These are phyloP conservation scores for Cremastinae sp. DNA, from an alignment of 2,888 invertebrate genomes.

Conservation along the genomic window DNA sequence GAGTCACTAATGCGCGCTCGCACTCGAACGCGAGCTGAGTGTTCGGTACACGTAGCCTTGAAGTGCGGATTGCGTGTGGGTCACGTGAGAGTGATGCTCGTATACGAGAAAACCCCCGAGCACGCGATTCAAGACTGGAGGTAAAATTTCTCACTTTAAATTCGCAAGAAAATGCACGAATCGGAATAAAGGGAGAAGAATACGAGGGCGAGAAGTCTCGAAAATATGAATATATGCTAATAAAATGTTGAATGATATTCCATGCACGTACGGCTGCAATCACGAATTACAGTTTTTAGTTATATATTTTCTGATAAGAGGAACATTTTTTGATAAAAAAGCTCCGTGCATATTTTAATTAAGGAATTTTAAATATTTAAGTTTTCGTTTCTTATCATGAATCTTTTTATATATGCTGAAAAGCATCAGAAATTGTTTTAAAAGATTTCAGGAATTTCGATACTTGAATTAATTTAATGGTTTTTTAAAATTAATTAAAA, in stretches of 20 bases:
- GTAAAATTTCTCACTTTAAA: slow-evolving; percentile 36
- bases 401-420: too few species aligned
- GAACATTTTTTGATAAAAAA: too few species aligned
- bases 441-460: too few species aligned
- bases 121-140: slow-evolving; percentile 49
- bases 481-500: too few species aligned
- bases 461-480: too few species aligned
- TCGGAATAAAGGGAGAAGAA: slow-evolving; percentile 43
- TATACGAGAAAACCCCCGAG: slow-evolving; percentile 35
- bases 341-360: too few species aligned
- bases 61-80: slow-evolving; percentile 69
- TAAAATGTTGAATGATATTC: slow-evolving; percentile 3
- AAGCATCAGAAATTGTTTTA: too few species aligned
- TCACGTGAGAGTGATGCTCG: slow-evolving; percentile 63
- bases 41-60: slow-evolving; percentile 61
- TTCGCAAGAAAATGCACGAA: slow-evolving; percentile 34
- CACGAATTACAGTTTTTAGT: too few species aligned
- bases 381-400: too few species aligned
- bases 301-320: too few species aligned
- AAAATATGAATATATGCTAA: slow-evolving; percentile 11
- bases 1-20: slow-evolving; percentile 36
- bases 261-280: too few species aligned
- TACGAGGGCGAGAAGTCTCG: slow-evolving; percentile 27
- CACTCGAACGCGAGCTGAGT: slow-evolving; percentile 4
- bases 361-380: too few species aligned